Base-by-base conservation (phyloP, 2,113 vertebrate genomes). In the Cephalopterus ornatus region DNA sequence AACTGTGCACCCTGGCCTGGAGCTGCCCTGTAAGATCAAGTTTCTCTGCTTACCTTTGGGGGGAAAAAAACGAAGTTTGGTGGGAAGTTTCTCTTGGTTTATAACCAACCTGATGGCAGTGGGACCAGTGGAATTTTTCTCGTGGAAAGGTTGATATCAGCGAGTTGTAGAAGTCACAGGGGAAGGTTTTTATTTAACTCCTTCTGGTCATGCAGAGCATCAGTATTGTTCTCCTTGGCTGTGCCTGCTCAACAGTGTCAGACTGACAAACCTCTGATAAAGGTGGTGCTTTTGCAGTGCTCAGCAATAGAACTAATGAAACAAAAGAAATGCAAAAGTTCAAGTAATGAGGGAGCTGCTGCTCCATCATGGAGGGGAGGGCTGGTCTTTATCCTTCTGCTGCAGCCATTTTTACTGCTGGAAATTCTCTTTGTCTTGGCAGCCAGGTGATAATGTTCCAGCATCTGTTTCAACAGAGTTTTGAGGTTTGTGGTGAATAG, bases 1-100 rank as follows among this genome's bases (percentile, higher is more conserved):
- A 13, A 98, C 98, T 0, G 98, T 99, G 80, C 99, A 99, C 93
- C 98, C 99, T 1, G 99, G 99, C 21, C 97, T 99, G 95, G 99
- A 99, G 97, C 96, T 99, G 65, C 99, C 99, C 1, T 96, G 99
- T 99, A 99, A 99, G 99, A 91, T 63, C 42, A 41, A 77, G 33
- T 58, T 46, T 76, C 62, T 85, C 53, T 73, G 55, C 93, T 93
- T 74, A 67, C 41, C 27, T 78, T 49, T 67, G 37, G 27, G 12
- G 50, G 14, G 26, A 2, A 1, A 12, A 8, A 23, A 14, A 7
- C 7, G 27, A n/a, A 41, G 13, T 35, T 50, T 68, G 41, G 23
- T 68, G 72, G 79, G 71, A 58, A 55, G 17, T 53, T 14, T 27
- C 49, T 65, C 37, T 66, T 75, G 50, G 37, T 49, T 85, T 85